These are phyloP conservation scores for Scaptomyza parva DNA, from an alignment of 2,888 invertebrate genomes.

Conservation along the genomic window DNA sequence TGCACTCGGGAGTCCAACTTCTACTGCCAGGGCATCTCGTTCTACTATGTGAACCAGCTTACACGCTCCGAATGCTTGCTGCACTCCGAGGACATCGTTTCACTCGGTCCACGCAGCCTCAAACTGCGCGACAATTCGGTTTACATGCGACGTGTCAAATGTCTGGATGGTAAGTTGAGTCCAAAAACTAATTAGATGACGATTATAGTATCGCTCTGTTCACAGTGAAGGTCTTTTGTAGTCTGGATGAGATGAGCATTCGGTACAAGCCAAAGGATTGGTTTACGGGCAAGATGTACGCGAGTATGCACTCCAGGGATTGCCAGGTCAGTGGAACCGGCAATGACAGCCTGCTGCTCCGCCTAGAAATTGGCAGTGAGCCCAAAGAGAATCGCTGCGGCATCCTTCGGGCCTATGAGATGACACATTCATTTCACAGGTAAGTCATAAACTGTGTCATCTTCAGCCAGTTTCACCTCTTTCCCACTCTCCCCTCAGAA, in stretches of 20 bases:
- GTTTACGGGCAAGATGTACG: conserved; percentile 92
- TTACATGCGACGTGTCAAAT: conserved; percentile 93
- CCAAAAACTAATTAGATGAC: neutral
- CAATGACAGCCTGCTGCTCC: conserved; percentile 78
- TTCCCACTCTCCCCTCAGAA: conserved; percentile 83
- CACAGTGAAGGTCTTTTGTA: conserved; percentile 92
- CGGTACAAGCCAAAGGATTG: conserved; percentile 87
- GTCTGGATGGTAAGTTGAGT: conserved; percentile 90
- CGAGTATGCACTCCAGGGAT: conserved; percentile 90
- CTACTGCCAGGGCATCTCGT: conserved; percentile 90
- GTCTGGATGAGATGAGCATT: conserved; percentile 89
- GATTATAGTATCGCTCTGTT: too few species aligned
- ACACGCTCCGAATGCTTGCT: conserved; percentile 87
- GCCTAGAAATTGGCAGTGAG: conserved; percentile 83
- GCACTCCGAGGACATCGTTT: conserved; percentile 92
- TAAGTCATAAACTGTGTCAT: conserved; percentile 17
- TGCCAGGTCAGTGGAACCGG: conserved; percentile 88
- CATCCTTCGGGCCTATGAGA: conserved; percentile 84
- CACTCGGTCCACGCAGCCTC: conserved; percentile 91
- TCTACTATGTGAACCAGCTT: conserved; percentile 75
- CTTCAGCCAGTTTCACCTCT: neutral
- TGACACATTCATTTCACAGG: conserved; percentile 82
- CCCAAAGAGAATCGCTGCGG: conserved; percentile 84
- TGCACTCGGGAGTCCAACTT: conserved; percentile 89
- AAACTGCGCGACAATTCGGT: conserved; percentile 87